Conservation (phyloP, 2,113 vertebrate genomes). For the Labeo catla region DNA sequence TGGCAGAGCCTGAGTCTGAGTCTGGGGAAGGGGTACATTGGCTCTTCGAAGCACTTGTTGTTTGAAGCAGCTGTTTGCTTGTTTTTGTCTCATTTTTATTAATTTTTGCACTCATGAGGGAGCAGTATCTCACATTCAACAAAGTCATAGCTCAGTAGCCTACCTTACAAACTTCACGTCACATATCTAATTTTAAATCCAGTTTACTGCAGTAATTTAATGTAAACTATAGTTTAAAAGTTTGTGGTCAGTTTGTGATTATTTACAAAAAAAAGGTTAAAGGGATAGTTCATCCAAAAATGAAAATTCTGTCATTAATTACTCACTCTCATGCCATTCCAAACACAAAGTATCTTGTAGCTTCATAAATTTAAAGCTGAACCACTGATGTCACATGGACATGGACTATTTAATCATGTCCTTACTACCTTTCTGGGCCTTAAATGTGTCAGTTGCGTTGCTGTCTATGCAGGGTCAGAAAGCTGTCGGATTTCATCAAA, state of each 20-base stretch:
- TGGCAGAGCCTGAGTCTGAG: slow-evolving; percentile 17
- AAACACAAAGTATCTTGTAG: too few relatives aligned
- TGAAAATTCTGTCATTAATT: too few relatives aligned
- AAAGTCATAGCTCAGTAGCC: background rate
- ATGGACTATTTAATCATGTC: too few relatives aligned
- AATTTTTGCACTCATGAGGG: background rate
- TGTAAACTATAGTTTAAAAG: background rate
- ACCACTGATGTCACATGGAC: too few relatives aligned
- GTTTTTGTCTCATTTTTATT: background rate
- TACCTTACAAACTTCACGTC: background rate
- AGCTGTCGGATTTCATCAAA: too few relatives aligned
- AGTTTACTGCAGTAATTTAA: background rate
- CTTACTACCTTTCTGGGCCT: too few relatives aligned
- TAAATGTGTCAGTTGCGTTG: too few relatives aligned
- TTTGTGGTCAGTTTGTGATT: background rate
- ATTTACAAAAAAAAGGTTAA: background rate
- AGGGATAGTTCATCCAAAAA: too few relatives aligned
- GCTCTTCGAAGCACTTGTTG: slow-evolving; percentile 27
- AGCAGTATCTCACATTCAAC: background rate
- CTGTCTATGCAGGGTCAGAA: too few relatives aligned
- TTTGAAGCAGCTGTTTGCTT: background rate
- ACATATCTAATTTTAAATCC: background rate
- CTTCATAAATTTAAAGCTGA: too few relatives aligned
- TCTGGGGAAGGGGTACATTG: slow-evolving; percentile 32
- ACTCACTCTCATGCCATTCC: too few relatives aligned